Evolutionary conservation across 2,888 invertebrate species (phyloP).

Genomic region (Gastrophysa polygoni): DNA sequence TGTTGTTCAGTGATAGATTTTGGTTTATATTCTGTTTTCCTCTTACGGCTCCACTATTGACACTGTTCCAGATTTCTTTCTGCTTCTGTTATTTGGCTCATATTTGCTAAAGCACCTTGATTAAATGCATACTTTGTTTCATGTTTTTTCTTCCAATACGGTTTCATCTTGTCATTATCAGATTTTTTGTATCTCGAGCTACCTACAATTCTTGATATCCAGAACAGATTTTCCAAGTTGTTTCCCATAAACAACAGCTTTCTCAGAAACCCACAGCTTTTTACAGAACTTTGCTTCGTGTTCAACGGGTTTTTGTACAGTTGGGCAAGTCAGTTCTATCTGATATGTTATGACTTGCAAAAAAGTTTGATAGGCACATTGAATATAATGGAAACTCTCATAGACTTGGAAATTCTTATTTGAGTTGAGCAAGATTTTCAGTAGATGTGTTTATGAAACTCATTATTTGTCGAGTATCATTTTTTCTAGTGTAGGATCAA

Average conservation of each 20-base stretch:
- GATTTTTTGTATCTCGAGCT: not conserved
- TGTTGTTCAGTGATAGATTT: constrained; percentile 7
- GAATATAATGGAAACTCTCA: not conserved
- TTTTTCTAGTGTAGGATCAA: not conserved
- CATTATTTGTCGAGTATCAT: not conserved
- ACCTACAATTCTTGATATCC: constrained; percentile 11
- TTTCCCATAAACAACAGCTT: constrained; percentile 5
- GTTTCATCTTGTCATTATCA: constrained; percentile 2
- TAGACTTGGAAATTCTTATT: not conserved
- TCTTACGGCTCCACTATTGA: constrained; percentile 2
- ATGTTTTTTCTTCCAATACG: constrained; percentile 1
- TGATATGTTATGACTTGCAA: too few species aligned
- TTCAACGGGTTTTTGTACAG: too few species aligned
- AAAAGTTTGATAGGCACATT: not conserved
- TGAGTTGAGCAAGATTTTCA: constrained; percentile 6
- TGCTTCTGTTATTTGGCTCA: not conserved
- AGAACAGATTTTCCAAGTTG: constrained; percentile 6
- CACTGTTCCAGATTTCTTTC: not conserved
- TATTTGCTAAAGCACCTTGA: constrained; percentile 11
- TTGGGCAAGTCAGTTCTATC: too few species aligned
- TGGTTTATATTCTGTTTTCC: constrained; percentile 8
- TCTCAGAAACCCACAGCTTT: not conserved
- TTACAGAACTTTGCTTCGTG: too few species aligned
- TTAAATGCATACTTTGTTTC: constrained; percentile 13
- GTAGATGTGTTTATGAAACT: not conserved